Percentiles rank a stretch among this genome's conserved stretches.
Conservation (phyloP, 2,797 vertebrate genomes). For the Brotula barbata region DNA sequence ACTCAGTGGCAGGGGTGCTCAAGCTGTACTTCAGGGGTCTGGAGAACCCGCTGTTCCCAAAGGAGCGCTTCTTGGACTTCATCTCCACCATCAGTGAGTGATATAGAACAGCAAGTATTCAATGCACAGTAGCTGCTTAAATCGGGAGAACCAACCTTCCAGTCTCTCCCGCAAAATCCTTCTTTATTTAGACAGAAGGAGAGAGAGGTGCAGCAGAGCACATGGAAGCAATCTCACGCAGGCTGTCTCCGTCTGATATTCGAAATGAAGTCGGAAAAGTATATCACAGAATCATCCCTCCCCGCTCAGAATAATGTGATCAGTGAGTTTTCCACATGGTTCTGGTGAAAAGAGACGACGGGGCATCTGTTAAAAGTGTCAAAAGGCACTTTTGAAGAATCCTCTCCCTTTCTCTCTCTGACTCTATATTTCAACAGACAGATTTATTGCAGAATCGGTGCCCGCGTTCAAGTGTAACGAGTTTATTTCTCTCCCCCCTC, state of each 20-base stretch:
- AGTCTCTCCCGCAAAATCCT: neutral
- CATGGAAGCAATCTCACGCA: conserved; percentile 66
- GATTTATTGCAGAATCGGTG: conserved; percentile 4
- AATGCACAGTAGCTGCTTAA: conserved; percentile 6
- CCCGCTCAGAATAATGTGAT: conserved; percentile 49
- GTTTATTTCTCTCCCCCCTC: conserved; percentile 16
- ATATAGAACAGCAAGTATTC: conserved; percentile 18
- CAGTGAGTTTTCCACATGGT: conserved; percentile 19
- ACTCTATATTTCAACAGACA: conserved; percentile 15
- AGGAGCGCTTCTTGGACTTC: conserved; percentile 97
- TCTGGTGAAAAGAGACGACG: conserved; percentile 29
- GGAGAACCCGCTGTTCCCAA: conserved; percentile 97
- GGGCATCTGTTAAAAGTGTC: conserved; percentile 45
- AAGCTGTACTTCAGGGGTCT: conserved; percentile 98
- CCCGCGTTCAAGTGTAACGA: conserved; percentile 1
- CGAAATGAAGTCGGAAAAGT: conserved; percentile 38
- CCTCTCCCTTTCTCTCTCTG: conserved; percentile 12
- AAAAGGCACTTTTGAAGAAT: conserved; percentile 27
- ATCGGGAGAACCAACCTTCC: conserved; percentile 25
- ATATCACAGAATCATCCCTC: conserved; percentile 28
- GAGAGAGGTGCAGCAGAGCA: conserved; percentile 39
- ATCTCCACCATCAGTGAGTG: conserved; percentile 97
- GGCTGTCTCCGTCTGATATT: conserved; percentile 37
- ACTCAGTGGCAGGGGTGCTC: conserved; percentile 96
- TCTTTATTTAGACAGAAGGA: conserved; percentile 30